Conservation (phyloP, 2,113 vertebrate species). For the Anthoscopus minutus region DNA sequence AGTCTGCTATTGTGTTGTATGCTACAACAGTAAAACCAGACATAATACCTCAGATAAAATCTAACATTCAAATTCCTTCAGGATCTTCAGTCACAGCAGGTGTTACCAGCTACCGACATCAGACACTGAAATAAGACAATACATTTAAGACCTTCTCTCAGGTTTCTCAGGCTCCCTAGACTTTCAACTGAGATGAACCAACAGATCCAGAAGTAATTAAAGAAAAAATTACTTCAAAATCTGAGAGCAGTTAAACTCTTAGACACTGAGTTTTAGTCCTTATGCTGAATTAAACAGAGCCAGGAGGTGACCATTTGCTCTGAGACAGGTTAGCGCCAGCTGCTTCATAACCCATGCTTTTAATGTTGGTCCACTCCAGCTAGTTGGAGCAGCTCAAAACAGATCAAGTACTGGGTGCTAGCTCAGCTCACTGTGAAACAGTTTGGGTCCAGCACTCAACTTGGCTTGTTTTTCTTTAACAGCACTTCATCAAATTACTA, state of each 20-base stretch:
- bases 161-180: not conserved
- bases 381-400: not conserved
- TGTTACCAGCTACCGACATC: not conserved
- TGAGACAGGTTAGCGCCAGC: not conserved
- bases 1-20: not conserved
- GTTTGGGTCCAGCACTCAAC: not conserved
- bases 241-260: not conserved
- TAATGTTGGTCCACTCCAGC: not conserved
- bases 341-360: fast-evolving
- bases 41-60: not conserved
- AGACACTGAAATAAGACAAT: not conserved
- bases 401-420: not conserved
- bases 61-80: not conserved
- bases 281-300: not conserved
- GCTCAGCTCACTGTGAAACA: not conserved
- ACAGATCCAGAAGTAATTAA: not conserved
- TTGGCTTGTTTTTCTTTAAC: not conserved
- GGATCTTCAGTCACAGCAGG: not conserved
- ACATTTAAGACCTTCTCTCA: not conserved
- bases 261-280: not conserved
- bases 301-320: not conserved
- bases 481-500: not conserved
- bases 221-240: not conserved
- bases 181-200: not conserved
- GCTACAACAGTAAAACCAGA: not conserved